phyloP scores from a whole-genome alignment of 2,113 vertebrate genomes.

The Gulo gulo region DNA sequence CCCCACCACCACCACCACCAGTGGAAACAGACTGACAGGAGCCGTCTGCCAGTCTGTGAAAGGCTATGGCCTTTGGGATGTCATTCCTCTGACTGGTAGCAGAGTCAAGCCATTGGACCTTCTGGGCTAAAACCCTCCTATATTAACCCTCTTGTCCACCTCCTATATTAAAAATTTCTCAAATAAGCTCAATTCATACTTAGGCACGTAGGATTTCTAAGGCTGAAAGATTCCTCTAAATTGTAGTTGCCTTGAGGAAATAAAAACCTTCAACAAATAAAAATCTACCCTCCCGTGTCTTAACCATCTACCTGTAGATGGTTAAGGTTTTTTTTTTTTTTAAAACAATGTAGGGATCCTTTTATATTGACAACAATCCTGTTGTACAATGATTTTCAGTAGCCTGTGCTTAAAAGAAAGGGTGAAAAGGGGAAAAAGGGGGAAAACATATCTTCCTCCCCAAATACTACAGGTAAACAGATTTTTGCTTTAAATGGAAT shows the following conservation, averaged over 20 bases:
- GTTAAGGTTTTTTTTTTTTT: constrained; percentile 13
- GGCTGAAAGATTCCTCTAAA: constrained; percentile 50
- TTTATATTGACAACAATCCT: constrained; percentile 54
- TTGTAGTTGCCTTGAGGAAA: constrained; percentile 63
- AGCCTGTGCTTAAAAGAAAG: constrained; percentile 24
- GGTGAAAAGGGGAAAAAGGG: background rate
- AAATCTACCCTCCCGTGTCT: constrained; percentile 54
- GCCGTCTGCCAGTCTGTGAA: background rate
- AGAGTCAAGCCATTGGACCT: constrained; percentile 31
- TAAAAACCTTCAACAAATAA: constrained; percentile 69
- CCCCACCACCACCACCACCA: no score
- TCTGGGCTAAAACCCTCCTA: background rate
- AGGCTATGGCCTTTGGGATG: background rate
- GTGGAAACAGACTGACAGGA: background rate
- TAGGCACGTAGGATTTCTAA: constrained; percentile 34
- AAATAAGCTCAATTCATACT: constrained; percentile 32
- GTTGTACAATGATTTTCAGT: constrained; percentile 49
- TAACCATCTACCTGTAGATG: constrained; percentile 35
- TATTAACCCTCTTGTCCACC: constrained; percentile 23
- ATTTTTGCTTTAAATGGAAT: constrained; percentile 63
- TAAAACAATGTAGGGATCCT: constrained; percentile 42
- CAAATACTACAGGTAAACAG: constrained; percentile 63
- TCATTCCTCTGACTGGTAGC: background rate
- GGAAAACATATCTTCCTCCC: background rate
- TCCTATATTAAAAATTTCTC: constrained; percentile 58